Evolutionary conservation across 2,113 vertebrate genomes (phyloP).

Genomic region (Serilophus lunatus): DNA sequence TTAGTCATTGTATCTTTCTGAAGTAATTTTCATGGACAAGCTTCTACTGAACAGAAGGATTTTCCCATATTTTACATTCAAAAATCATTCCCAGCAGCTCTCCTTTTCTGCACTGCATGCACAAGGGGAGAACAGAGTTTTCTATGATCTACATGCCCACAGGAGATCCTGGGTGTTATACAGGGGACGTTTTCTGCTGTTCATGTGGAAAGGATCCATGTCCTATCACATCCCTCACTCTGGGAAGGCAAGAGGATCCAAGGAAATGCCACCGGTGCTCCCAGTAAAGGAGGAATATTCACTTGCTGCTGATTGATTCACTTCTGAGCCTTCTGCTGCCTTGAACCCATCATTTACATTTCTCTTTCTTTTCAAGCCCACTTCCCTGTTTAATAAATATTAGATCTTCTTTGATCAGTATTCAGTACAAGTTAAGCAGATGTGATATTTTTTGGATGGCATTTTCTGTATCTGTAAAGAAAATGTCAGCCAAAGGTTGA

Average conservation of each 20-base stretch:
- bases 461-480: slow-evolving; percentile 52
- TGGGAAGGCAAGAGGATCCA: not conserved
- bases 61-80: not conserved
- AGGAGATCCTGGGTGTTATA: not conserved
- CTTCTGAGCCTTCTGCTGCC: not conserved
- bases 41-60: not conserved
- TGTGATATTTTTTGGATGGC: not conserved
- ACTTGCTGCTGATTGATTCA: not conserved
- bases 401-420: not conserved
- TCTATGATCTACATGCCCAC: not conserved
- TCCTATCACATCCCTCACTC: not conserved
- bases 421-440: not conserved
- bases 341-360: not conserved
- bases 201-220: not conserved
- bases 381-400: not conserved
- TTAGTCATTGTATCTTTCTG: not conserved
- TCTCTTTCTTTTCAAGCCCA: not conserved
- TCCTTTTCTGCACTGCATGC: not conserved
- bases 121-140: not conserved
- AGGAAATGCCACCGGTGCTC: not conserved
- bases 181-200: not conserved
- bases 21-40: not conserved
- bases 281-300: not conserved
- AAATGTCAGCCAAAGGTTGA: slow-evolving; percentile 46
- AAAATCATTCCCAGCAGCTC: not conserved